phyloP scores from a whole-genome alignment of 2,888 invertebrate species.

The Tromatobia lineatoria region DNA sequence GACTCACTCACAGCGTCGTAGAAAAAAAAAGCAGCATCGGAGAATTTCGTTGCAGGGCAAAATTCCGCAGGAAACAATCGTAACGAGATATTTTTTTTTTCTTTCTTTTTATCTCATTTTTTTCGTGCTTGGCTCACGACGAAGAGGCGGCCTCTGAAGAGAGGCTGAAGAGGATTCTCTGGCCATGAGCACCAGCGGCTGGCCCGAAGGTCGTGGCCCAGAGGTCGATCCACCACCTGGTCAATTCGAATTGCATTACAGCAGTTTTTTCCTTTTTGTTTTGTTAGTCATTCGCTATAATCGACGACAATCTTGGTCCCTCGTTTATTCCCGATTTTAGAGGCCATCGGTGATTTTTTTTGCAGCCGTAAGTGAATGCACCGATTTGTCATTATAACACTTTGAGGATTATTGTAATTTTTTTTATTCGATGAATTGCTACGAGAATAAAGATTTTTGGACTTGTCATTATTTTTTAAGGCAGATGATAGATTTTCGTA shows the following conservation, averaged over 20 bases:
- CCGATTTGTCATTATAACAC: not conserved
- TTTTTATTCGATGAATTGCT: not conserved
- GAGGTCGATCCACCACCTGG: constrained; percentile 79
- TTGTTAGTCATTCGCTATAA: constrained; percentile 18
- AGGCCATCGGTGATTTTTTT: not conserved
- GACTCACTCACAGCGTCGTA: not conserved
- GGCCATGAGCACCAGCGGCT: constrained; percentile 89
- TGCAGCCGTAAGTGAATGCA: not conserved
- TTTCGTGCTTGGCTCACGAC: constrained; percentile 81
- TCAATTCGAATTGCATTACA: constrained; percentile 63
- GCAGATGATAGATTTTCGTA: no score
- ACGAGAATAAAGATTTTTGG: not conserved
- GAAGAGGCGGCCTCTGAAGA: constrained; percentile 68
- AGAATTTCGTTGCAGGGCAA: not conserved
- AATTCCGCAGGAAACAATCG: constrained; percentile 16
- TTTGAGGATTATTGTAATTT: not conserved
- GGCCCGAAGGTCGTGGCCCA: constrained; percentile 90
- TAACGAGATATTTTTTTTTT: constrained; percentile 11
- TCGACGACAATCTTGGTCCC: constrained; percentile 16
- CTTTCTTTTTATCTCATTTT: constrained; percentile 81
- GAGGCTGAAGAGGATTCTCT: constrained; percentile 74
- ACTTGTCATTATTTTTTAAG: no score
- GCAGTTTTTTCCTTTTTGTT: constrained; percentile 47
- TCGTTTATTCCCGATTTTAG: constrained; percentile 39
- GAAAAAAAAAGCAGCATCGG: not conserved